A percentile compares a stretch with the other conserved stretches of the same genome.
phyloP scores from a whole-genome alignment of 2,113 vertebrate species.

The Macrotis lagotis region DNA sequence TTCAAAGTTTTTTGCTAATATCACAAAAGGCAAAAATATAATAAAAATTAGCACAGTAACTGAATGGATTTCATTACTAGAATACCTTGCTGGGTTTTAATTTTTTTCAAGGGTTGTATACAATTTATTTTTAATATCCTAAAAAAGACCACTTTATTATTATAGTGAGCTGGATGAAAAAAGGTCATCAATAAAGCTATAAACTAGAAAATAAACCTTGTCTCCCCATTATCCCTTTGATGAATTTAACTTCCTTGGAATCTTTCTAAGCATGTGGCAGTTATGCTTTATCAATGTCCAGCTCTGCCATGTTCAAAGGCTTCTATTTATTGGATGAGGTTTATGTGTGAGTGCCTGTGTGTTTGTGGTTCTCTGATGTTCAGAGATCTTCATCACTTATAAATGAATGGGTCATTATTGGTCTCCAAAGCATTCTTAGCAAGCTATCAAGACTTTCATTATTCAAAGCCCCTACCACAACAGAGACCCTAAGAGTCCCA shows the following conservation, averaged over 20 bases:
- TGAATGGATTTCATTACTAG: background rate
- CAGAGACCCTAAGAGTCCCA: background rate
- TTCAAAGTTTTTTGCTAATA: background rate
- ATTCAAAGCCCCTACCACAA: slow-evolving; percentile 65
- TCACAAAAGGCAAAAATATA: background rate
- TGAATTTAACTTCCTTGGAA: slow-evolving; percentile 49
- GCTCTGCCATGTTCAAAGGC: slow-evolving; percentile 50
- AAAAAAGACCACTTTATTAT: background rate
- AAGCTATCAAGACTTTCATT: slow-evolving; percentile 76
- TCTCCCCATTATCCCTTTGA: background rate
- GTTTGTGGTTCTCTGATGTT: slow-evolving; percentile 70
- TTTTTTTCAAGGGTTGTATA: background rate
- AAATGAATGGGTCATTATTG: slow-evolving; percentile 78
- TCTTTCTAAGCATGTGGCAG: slow-evolving; percentile 28
- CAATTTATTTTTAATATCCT: background rate
- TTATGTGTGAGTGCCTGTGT: background rate
- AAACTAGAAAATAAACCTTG: background rate
- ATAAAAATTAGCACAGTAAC: background rate
- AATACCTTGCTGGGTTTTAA: background rate
- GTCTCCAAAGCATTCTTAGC: slow-evolving; percentile 72
- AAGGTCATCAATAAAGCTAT: background rate
- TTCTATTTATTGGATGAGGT: slow-evolving; percentile 45
- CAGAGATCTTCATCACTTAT: slow-evolving; percentile 79
- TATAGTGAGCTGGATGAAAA: background rate
- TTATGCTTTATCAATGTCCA: slow-evolving; percentile 33